A percentile compares a stretch with the other conserved stretches of the same genome.
Conservation (phyloP, 2,113 vertebrate genomes). For the Oreotrochilus melanogaster region DNA sequence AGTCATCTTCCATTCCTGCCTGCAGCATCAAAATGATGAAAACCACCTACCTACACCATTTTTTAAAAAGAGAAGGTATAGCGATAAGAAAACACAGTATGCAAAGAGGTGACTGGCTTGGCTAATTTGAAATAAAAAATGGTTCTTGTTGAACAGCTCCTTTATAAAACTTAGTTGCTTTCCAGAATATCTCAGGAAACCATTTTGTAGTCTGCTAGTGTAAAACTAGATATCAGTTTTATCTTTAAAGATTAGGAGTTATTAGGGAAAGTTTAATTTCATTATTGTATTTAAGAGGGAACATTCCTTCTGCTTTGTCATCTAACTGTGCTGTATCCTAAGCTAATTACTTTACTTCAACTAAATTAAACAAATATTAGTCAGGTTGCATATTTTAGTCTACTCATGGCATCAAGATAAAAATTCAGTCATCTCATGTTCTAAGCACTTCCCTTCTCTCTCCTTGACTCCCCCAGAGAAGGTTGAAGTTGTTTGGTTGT, state of each 20-base stretch:
- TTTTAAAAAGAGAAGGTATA: background rate
- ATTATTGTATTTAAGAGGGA: conserved; percentile 57
- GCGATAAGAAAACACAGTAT: conserved; percentile 25
- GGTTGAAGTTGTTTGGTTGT: conserved; percentile 31
- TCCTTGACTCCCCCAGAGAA: background rate
- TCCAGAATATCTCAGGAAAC: conserved; percentile 55
- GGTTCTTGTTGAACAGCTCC: conserved; percentile 53
- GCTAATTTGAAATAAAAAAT: conserved; percentile 70
- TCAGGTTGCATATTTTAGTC: conserved; percentile 29
- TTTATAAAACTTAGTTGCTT: conserved; percentile 50
- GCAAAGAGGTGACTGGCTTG: conserved; percentile 31
- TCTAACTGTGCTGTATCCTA: conserved; percentile 48
- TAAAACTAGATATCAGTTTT: conserved; percentile 60
- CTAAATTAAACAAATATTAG: conserved; percentile 61
- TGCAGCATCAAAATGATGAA: background rate
- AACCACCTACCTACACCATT: background rate
- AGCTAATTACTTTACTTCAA: conserved; percentile 45
- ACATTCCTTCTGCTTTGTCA: conserved; percentile 42
- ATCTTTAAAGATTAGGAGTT: conserved; percentile 63
- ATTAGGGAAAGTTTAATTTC: conserved; percentile 67
- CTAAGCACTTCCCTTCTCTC: conserved; percentile 9
- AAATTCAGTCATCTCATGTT: conserved; percentile 24
- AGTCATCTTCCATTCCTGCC: background rate
- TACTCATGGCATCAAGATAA: conserved; percentile 29
- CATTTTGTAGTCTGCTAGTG: conserved; percentile 60